Evolutionary conservation across 35 echinoderm and acorn worm genomes (phyloP).

Genomic region (Chiridota heheva): DNA sequence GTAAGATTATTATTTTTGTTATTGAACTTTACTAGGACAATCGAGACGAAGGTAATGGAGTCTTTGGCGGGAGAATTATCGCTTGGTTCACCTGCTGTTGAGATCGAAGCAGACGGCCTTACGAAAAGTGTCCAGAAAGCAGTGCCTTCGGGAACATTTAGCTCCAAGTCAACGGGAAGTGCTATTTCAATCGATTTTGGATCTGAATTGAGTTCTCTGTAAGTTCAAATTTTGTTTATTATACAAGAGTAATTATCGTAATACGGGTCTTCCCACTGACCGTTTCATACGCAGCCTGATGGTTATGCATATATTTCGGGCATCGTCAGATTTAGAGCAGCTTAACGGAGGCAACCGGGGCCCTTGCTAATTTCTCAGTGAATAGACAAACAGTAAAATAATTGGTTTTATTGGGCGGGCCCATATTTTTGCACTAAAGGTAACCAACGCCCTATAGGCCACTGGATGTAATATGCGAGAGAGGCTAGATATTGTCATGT

Average conservation of each 20-base stretch:
- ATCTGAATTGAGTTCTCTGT: slow-evolving; percentile 54
- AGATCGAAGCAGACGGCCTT: slow-evolving; percentile 33
- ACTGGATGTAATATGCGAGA: too few species aligned
- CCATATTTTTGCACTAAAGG: too few species aligned
- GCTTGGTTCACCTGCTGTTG: slow-evolving; percentile 61
- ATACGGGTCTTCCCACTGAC: neutral
- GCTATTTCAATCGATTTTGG: slow-evolving; percentile 71
- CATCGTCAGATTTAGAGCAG: too few species aligned
- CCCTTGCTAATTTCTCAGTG: too few species aligned
- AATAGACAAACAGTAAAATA: too few species aligned
- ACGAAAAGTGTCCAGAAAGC: slow-evolving; percentile 36
- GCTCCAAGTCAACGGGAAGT: slow-evolving; percentile 41
- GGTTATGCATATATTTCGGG: too few species aligned
- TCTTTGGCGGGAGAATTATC: slow-evolving; percentile 38
- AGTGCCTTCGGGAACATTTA: slow-evolving; percentile 51
- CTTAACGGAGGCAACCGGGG: too few species aligned
- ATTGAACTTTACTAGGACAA: neutral
- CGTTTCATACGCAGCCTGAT: too few species aligned
- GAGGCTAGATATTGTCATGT: too few species aligned
- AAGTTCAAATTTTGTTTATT: slow-evolving; percentile 35
- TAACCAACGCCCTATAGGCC: too few species aligned
- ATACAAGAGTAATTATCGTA: neutral
- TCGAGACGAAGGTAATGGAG: slow-evolving; percentile 35
- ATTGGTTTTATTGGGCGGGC: too few species aligned
- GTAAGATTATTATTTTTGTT: neutral